Conservation (phyloP, 2,113 vertebrate genomes). For the Nymphicus hollandicus region DNA sequence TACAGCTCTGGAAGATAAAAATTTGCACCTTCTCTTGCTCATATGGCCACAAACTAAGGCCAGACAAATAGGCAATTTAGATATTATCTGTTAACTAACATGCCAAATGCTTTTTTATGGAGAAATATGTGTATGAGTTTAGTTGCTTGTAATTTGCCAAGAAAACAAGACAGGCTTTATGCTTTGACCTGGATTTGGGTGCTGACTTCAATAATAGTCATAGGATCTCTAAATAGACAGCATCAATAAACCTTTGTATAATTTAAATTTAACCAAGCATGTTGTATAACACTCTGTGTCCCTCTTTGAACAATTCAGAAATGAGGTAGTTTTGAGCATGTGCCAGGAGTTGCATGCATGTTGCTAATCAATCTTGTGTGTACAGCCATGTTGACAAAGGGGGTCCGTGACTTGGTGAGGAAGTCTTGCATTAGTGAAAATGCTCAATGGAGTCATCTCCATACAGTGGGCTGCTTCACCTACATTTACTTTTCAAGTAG, state of each 20-base stretch:
- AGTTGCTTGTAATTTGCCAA: not conserved
- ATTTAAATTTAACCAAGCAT: not conserved
- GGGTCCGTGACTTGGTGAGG: not conserved
- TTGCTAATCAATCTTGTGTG: not conserved
- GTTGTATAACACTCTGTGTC: not conserved
- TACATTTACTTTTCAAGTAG: not conserved
- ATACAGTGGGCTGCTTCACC: not conserved
- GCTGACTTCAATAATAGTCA: rapidly evolving
- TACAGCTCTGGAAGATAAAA: not conserved
- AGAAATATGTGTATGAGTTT: not conserved
- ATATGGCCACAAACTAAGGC: not conserved
- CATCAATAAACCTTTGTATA: not conserved
- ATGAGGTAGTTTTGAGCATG: not conserved
- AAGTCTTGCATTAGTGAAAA: not conserved
- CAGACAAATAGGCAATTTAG: not conserved
- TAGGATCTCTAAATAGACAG: not conserved
- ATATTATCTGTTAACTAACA: not conserved
- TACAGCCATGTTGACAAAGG: not conserved
- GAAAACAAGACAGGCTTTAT: not conserved
- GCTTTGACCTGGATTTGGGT: not conserved
- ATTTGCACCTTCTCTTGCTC: not conserved
- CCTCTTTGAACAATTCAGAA: not conserved
- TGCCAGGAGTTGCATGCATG: not conserved
- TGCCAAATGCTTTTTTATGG: not conserved
- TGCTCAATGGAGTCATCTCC: not conserved